These are phyloP conservation scores for Araneus ventricosus DNA, from an alignment of 1,140 invertebrate genomes.

Conservation along the genomic window DNA sequence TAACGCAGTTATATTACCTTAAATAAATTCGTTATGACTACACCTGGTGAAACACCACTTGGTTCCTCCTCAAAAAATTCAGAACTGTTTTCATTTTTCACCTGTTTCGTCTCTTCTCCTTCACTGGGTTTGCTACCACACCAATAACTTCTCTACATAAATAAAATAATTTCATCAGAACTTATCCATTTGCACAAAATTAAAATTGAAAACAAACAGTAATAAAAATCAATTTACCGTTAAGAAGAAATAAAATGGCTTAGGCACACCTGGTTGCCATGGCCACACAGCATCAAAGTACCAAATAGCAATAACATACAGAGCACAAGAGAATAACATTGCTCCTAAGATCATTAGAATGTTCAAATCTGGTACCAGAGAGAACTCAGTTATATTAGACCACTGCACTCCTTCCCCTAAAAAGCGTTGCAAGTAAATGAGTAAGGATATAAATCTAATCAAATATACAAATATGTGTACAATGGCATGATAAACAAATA, in stretches of 20 bases:
- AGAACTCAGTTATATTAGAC: conserved; percentile 39
- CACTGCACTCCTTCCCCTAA: conserved; percentile 59
- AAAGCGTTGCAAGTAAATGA: not conserved
- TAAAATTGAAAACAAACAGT: not conserved
- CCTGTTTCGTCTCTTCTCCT: not conserved
- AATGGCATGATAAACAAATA: not conserved
- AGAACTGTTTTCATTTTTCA: conserved; percentile 29
- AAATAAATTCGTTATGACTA: conserved; percentile 57
- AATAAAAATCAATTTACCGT: conserved; percentile 50
- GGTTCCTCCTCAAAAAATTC: conserved; percentile 75
- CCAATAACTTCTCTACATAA: conserved; percentile 70
- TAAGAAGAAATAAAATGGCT: conserved; percentile 77
- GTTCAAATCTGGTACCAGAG: conserved; percentile 76
- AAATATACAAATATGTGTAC: not conserved
- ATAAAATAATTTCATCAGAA: not conserved
- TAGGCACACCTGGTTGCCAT: conserved; percentile 80
- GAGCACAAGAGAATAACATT: conserved; percentile 74
- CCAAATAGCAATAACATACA: conserved; percentile 77
- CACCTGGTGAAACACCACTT: conserved; percentile 30
- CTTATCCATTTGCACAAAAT: not conserved
- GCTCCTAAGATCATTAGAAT: conserved; percentile 64
- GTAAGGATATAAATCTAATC: not conserved
- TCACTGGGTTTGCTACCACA: not conserved
- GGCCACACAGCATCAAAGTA: conserved; percentile 79
- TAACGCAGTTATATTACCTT: conserved; percentile 34